phyloP scores from a whole-genome alignment of 2,113 vertebrate species.

The Platycercus adscitus region DNA sequence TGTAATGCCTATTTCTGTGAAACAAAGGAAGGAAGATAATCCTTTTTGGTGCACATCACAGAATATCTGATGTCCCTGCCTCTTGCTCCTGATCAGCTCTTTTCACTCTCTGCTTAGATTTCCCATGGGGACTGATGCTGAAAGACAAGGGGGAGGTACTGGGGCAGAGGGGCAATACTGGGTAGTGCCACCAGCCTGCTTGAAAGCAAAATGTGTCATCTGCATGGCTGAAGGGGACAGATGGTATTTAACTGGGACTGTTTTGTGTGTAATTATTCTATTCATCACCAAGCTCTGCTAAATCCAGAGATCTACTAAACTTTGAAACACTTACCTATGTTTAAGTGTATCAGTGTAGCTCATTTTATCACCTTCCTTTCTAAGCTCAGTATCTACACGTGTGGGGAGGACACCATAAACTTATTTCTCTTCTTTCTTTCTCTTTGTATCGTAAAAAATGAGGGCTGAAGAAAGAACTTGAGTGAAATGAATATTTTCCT shows the following conservation, averaged over 20 bases:
- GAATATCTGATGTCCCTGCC: conserved; percentile 28
- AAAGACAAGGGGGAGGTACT: background rate
- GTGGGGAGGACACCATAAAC: background rate
- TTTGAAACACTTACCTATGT: background rate
- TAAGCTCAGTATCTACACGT: background rate
- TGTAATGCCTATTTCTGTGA: conserved; percentile 9
- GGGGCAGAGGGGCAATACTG: background rate
- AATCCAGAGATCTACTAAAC: background rate
- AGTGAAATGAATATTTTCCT: background rate
- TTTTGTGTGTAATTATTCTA: background rate
- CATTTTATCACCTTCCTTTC: background rate
- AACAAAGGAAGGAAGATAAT: conserved; percentile 47
- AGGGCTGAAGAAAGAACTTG: background rate
- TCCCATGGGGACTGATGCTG: conserved; percentile 12
- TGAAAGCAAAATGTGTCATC: conserved; percentile 36
- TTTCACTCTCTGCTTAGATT: background rate
- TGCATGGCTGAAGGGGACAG: background rate
- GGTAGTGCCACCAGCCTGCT: background rate
- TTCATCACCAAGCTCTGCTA: background rate
- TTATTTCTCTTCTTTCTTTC: background rate
- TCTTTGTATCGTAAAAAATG: background rate
- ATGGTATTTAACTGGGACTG: background rate
- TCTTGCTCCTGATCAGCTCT: background rate
- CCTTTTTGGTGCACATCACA: background rate
- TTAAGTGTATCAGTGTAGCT: background rate